Percentiles rank a stretch among this genome's conserved stretches.
Evolutionary conservation across 2,797 vertebrate species (phyloP).

Genomic region (Xenentodon cancila): DNA sequence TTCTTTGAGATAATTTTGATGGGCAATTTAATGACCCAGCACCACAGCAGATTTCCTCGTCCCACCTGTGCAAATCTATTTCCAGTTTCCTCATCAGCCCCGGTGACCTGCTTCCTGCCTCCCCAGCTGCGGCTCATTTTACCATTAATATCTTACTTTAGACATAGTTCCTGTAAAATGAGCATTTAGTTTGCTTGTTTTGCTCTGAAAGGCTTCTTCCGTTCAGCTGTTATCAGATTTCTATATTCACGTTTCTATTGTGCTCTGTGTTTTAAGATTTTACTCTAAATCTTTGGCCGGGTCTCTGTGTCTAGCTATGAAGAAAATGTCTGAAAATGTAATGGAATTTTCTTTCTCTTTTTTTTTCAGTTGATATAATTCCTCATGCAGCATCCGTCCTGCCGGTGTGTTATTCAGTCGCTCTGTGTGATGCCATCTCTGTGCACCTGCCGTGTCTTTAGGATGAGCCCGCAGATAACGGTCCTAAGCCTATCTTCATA

Average conservation of each 20-base stretch:
- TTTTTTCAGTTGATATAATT: constrained; percentile 5
- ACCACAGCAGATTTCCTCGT: constrained; percentile 9
- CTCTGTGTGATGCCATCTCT: constrained; percentile 14
- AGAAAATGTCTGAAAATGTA: background rate
- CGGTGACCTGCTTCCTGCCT: constrained; percentile 11
- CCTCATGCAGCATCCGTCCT: background rate
- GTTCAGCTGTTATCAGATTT: background rate
- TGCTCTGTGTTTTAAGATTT: constrained; percentile 1
- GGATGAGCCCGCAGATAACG: constrained; percentile 46
- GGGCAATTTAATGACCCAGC: constrained; percentile 3
- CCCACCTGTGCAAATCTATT: constrained; percentile 16
- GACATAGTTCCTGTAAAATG: background rate
- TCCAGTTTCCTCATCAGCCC: constrained; percentile 1
- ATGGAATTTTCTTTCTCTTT: background rate
- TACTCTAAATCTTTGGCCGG: constrained; percentile 5
- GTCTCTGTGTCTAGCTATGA: background rate
- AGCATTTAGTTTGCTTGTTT: constrained; percentile 22
- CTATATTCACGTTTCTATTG: background rate
- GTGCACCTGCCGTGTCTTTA: constrained; percentile 29
- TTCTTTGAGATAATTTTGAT: background rate
- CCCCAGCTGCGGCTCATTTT: constrained; percentile 13
- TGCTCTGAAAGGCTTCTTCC: constrained; percentile 7
- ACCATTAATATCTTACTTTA: constrained; percentile 16
- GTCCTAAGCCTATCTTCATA: constrained; percentile 54
- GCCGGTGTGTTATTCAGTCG: constrained; percentile 4